phyloP scores from a whole-genome alignment of 1,140 invertebrate species.

The Parapsyche elsis region DNA sequence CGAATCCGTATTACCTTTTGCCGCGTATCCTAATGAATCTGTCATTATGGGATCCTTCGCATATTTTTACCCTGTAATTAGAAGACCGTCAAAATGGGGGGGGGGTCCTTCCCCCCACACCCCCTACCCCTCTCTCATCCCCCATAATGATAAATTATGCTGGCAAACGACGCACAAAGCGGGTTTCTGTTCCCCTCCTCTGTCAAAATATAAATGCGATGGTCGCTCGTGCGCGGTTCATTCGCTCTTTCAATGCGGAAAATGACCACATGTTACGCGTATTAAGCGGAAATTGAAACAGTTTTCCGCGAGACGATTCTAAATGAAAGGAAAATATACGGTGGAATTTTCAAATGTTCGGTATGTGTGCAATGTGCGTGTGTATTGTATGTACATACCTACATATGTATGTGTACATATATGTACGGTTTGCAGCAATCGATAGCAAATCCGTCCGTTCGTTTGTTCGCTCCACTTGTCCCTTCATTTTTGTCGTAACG shows the following conservation, averaged over 20 bases:
- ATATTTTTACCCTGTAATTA: constrained; percentile 12
- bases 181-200: neutral
- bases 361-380: too few species aligned
- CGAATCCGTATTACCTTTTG: neutral
- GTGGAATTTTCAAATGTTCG: neutral
- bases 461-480: too few species aligned
- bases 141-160: neutral
- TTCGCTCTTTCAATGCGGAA: neutral
- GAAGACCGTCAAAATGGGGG: neutral
- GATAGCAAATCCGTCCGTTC: too few species aligned
- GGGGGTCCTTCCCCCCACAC: neutral
- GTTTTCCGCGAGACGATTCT: neutral
- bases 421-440: neutral
- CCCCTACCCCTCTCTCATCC: neutral
- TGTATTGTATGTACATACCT: neutral
- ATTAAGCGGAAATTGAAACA: constrained; percentile 4
- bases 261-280: constrained; percentile 10
- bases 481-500: too few species aligned
- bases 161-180: neutral
- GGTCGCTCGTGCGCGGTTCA: neutral
- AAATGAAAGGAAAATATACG: neutral
- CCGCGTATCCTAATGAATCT: constrained; percentile 10
- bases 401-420: neutral
- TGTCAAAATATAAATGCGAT: neutral
- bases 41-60: constrained; percentile 10